Base-by-base conservation (phyloP, 1,140 invertebrate species). In the Bombus pascuorum region DNA sequence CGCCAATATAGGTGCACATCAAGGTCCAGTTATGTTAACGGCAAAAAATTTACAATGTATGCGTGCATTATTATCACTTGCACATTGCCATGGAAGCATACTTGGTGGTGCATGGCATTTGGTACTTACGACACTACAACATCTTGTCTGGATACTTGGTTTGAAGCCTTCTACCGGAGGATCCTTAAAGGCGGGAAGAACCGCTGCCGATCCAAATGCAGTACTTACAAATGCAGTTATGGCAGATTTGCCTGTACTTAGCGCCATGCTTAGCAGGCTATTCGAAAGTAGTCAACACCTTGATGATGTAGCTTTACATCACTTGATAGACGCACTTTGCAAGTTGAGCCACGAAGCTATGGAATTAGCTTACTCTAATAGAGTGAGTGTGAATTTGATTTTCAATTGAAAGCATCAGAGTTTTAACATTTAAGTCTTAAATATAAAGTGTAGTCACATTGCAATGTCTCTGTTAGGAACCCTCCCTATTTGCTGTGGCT, bases 31-130 rank as follows among this genome's bases (percentile, higher is more conserved):
- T 57, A 99, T 99, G 98, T 96, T 99, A 91, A 99, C 99, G 10
- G 98, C 98, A 0, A 99, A 99, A 92, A 99, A 99, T 96, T 96
- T 99, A 37, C 98, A 99, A 91, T 99, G 98, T 66, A 99, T 99
- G 97, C 96, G 98, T 87, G 97, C 99, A 10, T 95, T 99, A 47
- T 95, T 99, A 28, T 96, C 97, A 86, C 95, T 99, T 57, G 98
- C 99, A 5, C 98, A 99, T 93, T 97, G 98, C 90, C 98, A 99
- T 95, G 99, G 99, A 2, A 97, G 97, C 88, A 98, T 99, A 87
- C 95, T 99, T 32, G 98, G 98, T 68, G 97, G 98, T 83, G 98
- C 98, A 1, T 99, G 99, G 99, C 97, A 99, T 93, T 97, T 99
- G 59, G 98, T 99, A 6, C 96, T 99, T 18, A 99, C 99, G 32